Percentiles rank a stretch among this genome's conserved stretches.
These are phyloP conservation scores for Sander vitreus DNA, from an alignment of 2,113 vertebrate species.

Conservation along the genomic window DNA sequence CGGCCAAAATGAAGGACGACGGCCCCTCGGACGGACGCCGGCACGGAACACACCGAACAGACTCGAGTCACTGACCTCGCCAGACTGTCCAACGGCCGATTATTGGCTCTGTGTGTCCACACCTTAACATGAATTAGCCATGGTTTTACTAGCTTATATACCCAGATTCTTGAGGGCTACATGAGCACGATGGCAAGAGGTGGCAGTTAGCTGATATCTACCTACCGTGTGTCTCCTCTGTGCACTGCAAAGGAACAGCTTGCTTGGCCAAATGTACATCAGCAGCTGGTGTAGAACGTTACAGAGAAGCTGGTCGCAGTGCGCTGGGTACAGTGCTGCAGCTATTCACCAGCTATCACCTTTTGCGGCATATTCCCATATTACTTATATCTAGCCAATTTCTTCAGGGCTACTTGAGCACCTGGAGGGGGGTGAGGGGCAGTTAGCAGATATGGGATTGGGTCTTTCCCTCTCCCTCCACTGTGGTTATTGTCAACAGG, in stretches of 20 bases:
- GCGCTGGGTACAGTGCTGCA: constrained; percentile 40
- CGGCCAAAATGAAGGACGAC: too few relatives aligned
- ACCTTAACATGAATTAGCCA: not conserved
- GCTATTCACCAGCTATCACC: constrained; percentile 75
- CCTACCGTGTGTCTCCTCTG: not conserved
- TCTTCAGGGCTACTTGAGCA: constrained; percentile 80
- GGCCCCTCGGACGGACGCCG: too few relatives aligned
- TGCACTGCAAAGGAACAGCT: constrained; percentile 1
- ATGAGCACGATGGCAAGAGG: not conserved
- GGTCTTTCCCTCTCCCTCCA: constrained; percentile 77
- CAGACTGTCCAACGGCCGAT: too few relatives aligned
- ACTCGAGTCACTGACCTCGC: too few relatives aligned
- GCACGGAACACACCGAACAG: too few relatives aligned
- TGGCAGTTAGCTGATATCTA: constrained; percentile 14
- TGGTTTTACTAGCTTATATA: not conserved
- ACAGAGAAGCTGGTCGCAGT: constrained; percentile 40
- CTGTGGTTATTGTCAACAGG: constrained; percentile 86
- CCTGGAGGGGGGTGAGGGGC: constrained; percentile 73
- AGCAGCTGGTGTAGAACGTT: constrained; percentile 45
- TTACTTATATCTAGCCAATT: constrained; percentile 82
- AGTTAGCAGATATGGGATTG: constrained; percentile 80
- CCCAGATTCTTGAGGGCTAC: not conserved
- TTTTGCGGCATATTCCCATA: constrained; percentile 77
- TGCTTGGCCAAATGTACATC: constrained; percentile 1
- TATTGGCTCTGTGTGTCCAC: too few relatives aligned